Conservation (phyloP, 2,113 vertebrate species). For the Burhinus oedicnemus region DNA sequence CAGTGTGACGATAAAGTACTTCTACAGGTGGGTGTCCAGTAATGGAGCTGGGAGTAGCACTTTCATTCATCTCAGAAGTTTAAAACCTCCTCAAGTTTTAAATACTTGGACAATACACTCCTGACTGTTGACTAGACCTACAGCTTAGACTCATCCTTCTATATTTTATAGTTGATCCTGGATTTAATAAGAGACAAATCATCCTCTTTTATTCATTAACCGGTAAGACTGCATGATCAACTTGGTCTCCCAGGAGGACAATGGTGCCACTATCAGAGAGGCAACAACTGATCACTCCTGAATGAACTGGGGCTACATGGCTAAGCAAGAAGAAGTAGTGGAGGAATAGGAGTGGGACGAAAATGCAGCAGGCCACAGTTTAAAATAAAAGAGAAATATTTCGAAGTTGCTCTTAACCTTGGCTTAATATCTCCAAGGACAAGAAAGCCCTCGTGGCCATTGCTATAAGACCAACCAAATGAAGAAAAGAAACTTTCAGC, state of each 20-base stretch:
- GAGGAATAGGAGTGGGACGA: not conserved
- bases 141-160: not conserved
- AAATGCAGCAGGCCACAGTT: not conserved
- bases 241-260: not conserved
- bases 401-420: not conserved
- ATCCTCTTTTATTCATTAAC: not conserved
- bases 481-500: not conserved
- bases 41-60: not conserved
- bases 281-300: not conserved
- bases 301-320: not conserved
- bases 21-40: not conserved
- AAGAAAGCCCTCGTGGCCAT: not conserved
- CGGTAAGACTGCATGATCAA: not conserved
- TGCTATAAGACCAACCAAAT: not conserved
- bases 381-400: constrained; percentile 4
- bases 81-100: not conserved
- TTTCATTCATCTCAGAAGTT: not conserved
- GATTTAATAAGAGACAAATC: not conserved
- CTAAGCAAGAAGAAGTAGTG: not conserved
- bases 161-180: not conserved
- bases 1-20: not conserved
- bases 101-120: not conserved
- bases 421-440: not conserved
- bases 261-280: not conserved
- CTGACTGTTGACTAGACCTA: not conserved